A percentile compares a stretch with the other conserved stretches of the same genome.
Conservation (phyloP, 2,797 vertebrate genomes). For the Enteromius fasciolatus region DNA sequence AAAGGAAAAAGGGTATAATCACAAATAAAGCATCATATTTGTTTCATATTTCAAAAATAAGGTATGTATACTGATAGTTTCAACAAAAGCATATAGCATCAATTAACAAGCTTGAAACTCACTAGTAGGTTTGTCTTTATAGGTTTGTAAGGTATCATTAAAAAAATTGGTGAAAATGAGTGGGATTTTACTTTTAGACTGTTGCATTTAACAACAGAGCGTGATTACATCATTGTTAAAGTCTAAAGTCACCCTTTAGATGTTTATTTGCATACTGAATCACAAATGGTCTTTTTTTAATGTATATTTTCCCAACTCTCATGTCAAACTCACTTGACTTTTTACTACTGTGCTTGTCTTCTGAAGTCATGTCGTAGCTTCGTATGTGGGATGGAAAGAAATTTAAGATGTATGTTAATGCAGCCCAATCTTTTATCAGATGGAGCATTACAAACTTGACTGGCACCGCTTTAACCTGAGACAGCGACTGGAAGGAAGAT, state of each 20-base stretch:
- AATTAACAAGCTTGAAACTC: too few species aligned
- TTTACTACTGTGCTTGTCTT: not conserved
- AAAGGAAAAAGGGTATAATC: too few species aligned
- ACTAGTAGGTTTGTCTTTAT: too few species aligned
- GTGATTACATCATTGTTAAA: too few species aligned
- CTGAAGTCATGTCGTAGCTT: not conserved
- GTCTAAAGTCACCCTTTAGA: not conserved
- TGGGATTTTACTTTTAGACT: too few species aligned
- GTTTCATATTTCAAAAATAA: too few species aligned
- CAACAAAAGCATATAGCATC: not conserved
- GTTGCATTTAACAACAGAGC: too few species aligned
- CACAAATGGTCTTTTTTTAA: too few species aligned
- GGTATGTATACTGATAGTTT: not conserved
- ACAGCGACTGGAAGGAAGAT: slow-evolving; percentile 79
- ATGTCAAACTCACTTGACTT: not conserved
- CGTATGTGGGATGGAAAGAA: not conserved
- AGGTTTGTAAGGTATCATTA: too few species aligned
- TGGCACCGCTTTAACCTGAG: slow-evolving; percentile 97
- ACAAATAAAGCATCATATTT: not conserved
- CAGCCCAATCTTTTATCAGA: slow-evolving; percentile 68
- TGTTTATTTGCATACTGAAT: not conserved
- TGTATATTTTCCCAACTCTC: not conserved
- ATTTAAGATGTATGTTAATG: not conserved
- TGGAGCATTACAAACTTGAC: slow-evolving; percentile 93
- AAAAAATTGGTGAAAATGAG: too few species aligned